Evolutionary conservation across 2,797 vertebrate species (phyloP).

Genomic region (Mionectes olivaceus): DNA sequence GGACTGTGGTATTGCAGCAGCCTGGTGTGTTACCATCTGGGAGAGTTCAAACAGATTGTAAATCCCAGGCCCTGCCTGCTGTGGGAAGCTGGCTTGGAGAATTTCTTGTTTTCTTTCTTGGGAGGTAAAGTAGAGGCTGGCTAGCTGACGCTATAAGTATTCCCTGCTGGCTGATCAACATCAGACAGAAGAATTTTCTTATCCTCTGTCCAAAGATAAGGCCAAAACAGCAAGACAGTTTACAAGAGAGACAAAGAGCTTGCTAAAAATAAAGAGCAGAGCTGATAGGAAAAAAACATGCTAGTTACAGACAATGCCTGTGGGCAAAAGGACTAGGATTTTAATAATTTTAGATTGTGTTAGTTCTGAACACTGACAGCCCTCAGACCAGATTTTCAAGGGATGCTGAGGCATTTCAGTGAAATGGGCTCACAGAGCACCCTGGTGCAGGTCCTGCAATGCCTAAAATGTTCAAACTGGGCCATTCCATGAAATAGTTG

Average conservation of each 20-base stretch:
- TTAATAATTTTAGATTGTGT: not conserved
- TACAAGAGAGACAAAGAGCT: not conserved
- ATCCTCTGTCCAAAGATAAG: conserved; percentile 60
- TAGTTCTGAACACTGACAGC: not conserved
- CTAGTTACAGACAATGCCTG: not conserved
- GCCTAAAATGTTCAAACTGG: not conserved
- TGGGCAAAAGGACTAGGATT: not conserved
- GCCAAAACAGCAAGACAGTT: not conserved
- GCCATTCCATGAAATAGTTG: not conserved
- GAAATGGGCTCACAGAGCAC: not conserved
- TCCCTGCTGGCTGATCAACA: conserved; percentile 66
- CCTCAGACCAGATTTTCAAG: not conserved
- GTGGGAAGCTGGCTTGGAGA: conserved; percentile 57
- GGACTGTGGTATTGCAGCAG: conserved; percentile 24
- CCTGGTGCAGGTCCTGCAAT: not conserved
- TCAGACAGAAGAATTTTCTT: conserved; percentile 58
- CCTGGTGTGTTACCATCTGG: conserved; percentile 51
- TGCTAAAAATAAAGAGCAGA: not conserved
- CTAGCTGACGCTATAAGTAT: conserved; percentile 57
- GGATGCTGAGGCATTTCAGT: not conserved
- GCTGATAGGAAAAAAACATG: not conserved
- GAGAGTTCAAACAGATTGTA: conserved; percentile 64
- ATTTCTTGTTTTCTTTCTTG: conserved; percentile 74
- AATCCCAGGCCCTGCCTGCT: conserved; percentile 57
- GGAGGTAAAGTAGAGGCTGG: conserved; percentile 36